phyloP scores from a whole-genome alignment of 2,113 vertebrate species.

The Pseudopipra pipra region DNA sequence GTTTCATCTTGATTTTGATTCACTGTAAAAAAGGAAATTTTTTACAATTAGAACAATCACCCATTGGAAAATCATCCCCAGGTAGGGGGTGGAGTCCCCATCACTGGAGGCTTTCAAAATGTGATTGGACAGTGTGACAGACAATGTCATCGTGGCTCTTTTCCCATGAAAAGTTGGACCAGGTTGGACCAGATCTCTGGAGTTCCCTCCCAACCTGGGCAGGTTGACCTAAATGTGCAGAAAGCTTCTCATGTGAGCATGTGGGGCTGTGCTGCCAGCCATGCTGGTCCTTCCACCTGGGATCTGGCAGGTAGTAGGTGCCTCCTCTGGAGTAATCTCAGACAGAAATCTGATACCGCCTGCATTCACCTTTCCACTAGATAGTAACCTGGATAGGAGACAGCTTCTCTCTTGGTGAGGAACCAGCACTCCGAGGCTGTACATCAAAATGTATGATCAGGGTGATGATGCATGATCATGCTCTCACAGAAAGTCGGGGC shows the following conservation, averaged over 20 bases:
- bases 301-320: too few relatives aligned
- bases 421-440: background rate
- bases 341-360: background rate
- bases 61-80: background rate
- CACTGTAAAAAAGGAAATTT: background rate
- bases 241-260: background rate
- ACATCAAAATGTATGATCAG: rapidly evolving
- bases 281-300: background rate
- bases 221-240: rapidly evolving
- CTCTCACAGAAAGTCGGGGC: background rate
- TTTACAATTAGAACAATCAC: background rate
- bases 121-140: rapidly evolving
- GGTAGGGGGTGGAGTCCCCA: background rate
- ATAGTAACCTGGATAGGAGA: background rate
- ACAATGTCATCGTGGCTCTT: background rate
- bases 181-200: background rate
- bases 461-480: background rate
- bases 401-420: background rate
- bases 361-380: background rate
- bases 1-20: background rate
- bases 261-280: background rate
- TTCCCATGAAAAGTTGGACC: background rate
- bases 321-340: background rate
- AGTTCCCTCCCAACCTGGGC: background rate
- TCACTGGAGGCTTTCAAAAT: background rate